Evolutionary conservation across 2,797 vertebrate genomes (phyloP), one percentile per base, ranked within the genome.

Genomic region (Spinus olivaceus): DNA sequence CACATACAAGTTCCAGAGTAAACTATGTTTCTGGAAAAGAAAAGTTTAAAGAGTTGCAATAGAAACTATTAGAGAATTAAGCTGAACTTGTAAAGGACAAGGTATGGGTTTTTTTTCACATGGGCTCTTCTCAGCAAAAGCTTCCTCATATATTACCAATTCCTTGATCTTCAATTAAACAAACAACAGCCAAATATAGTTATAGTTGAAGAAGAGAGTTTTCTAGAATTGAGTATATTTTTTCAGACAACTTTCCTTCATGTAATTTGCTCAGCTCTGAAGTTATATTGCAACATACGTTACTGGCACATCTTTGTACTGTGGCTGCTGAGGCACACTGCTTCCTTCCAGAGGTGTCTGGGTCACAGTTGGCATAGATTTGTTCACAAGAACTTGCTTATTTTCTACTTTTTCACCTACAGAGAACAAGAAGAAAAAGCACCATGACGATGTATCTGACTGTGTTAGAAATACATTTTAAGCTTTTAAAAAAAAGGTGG

Each of bases 331-430:
- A 56, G 98, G 98, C 95, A 98, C 98, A 54, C 97, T 98, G 85
- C 98, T 99, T 97, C 99, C 99, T 98, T 99, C 99, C 98, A 99
- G 97, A 96, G 99, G 99, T 1, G 98, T 99, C 97, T 99, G 99
- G 35, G 99, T 99, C 95, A 99, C 98, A 12, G 99, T 99, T 80
- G 99, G 99, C 99, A 99, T 99, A 14, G 99, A 99, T 91, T 99
- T 99, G 94, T 99, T 99, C 78, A 99, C 99, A 84, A 99, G 97
- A 76, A 99, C 98, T 97, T 99, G 99, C 76, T 99, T 99, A 97
- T 99, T 99, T 97, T 99, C 99, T 64, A 99, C 99, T 92, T 98
- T 98, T 97, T 99, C 99, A 96, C 99, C 99, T 99, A 96, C 24
- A 69, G 77, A 69, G 46, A 90, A 72, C 44, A 85, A 67, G 35